Evolutionary conservation across 2,888 invertebrate genomes (phyloP), one percentile per base, ranked within the genome.

Genomic region (Dermolepida albohirtum): DNA sequence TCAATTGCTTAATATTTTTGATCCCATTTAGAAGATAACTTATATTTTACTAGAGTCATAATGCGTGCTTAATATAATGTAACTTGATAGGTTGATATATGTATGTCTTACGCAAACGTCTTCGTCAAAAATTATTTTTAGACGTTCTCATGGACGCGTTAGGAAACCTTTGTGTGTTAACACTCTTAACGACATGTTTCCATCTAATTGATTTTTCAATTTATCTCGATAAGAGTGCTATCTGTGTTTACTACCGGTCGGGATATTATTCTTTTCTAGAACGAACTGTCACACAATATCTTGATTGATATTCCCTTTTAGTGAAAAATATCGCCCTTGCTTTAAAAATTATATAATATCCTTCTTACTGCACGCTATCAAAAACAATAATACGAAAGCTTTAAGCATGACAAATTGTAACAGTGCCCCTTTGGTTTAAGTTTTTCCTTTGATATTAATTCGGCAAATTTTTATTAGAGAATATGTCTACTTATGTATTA

Each of bases 221-320:
- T 59, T 59, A 59, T 59, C 59, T 59, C 59, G 47, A 59, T 59
- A 47, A 29, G 59, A 11, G 14, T 27, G 29, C 10, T 59, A 59
- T 59, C 27, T 47, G 47, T 59, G 44, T 59, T 59, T 44, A 27
- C 59, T 47, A 47, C 47, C 59, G 47, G 27, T 29, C 29, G 29
- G 29, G 44, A 59, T 47, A 59, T 44, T 43, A 59, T 59, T 39
- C 47, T 47, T 51, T 49, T 47, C 50, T 7, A 59, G 59, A 66
- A 66, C 41, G 51, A 66, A 57, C 67, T 64, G 64, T 68, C 67
- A 68, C 41, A 29, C 54, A 68, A 68, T 68, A 68, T 68, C 67
- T 55, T 68, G 67, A 68, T 68, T 68, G 67, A 68, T 68, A 64
- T 49, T 29, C 40, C 67, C 54, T 68, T 64, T 68, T 52, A 66